Conservation (phyloP, 2,113 vertebrate genomes). For the Opisthocomus hoazin region DNA sequence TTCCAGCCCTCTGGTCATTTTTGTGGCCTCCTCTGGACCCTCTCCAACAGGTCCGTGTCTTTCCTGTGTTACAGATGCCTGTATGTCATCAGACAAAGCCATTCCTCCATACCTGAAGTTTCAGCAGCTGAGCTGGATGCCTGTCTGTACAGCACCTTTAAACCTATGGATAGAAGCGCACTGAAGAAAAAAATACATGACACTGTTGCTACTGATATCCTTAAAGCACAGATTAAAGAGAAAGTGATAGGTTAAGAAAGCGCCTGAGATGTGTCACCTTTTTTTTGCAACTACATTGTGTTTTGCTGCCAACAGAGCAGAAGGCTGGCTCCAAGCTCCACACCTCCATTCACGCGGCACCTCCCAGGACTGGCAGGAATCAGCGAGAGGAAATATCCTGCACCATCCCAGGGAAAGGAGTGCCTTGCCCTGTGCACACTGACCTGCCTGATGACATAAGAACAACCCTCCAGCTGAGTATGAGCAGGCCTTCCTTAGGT, state of each 20-base stretch:
- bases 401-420: neutral
- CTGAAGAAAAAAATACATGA: neutral
- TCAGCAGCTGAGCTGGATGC: neutral
- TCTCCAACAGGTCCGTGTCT: no score
- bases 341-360: neutral
- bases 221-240: neutral
- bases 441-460: neutral
- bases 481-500: neutral
- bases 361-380: neutral
- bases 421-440: accelerated
- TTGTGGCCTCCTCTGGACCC: no score
- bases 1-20: no score
- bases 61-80: no score
- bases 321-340: neutral
- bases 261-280: neutral
- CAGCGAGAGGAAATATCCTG: neutral
- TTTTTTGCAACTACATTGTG: accelerated
- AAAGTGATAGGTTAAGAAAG: neutral
- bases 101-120: neutral
- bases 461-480: neutral
- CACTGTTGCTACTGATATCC: neutral
- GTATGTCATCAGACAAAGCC: neutral
- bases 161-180: neutral
- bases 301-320: neutral
- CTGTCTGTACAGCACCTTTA: neutral